Percentiles rank a stretch among this genome's conserved stretches.
These are phyloP conservation scores for Rhamphomyia laevipes DNA, from an alignment of 2,888 invertebrate genomes.

Conservation along the genomic window DNA sequence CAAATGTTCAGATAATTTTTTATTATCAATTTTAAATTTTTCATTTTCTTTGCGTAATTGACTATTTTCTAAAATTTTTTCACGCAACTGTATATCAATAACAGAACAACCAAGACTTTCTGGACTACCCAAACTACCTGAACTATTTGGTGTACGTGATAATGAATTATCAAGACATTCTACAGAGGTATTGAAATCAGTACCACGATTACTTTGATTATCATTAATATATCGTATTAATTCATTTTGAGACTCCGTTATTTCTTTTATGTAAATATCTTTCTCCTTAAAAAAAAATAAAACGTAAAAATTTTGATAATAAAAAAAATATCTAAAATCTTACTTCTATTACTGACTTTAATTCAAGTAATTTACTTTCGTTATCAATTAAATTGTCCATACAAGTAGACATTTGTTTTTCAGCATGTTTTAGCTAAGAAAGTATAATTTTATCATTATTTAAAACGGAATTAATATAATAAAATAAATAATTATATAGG, in stretches of 20 bases:
- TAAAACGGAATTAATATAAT: too few species aligned
- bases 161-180: constrained; percentile 27
- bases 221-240: constrained; percentile 29
- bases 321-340: constrained; percentile 3
- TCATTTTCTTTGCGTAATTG: constrained; percentile 19
- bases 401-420: constrained; percentile 20
- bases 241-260: constrained; percentile 26
- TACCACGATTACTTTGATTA: constrained; percentile 21
- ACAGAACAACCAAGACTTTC: constrained; percentile 33
- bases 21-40: constrained; percentile 16
- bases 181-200: constrained; percentile 24
- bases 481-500: too few species aligned
- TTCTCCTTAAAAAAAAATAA: constrained; percentile 18
- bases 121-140: constrained; percentile 23
- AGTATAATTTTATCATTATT: not conserved
- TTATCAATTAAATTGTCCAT: constrained; percentile 22
- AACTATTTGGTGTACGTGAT: constrained; percentile 19
- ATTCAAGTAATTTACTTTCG: constrained; percentile 21
- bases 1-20: constrained; percentile 19
- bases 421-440: constrained; percentile 19
- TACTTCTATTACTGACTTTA: constrained; percentile 18
- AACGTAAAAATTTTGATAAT: not conserved
- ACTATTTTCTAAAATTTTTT: constrained; percentile 30
- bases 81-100: constrained; percentile 32
- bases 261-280: constrained; percentile 17